Evolutionary conservation across 2,113 vertebrate genomes (phyloP).

Genomic region (Rousettus leschenaultii): DNA sequence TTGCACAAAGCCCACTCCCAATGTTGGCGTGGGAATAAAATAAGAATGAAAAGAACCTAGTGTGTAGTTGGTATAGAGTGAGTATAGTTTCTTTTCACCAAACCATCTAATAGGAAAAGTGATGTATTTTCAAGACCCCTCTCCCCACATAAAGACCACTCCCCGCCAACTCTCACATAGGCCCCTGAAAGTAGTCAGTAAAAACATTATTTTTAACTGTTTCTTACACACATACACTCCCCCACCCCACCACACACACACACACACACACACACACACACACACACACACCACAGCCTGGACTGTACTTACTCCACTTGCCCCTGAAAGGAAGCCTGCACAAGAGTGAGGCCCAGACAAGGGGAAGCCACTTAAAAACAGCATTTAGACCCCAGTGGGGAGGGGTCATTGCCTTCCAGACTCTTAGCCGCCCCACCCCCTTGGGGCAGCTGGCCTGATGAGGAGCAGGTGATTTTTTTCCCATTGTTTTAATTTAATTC

Average conservation of each 20-base stretch:
- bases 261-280: neutral
- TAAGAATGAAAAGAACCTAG: neutral
- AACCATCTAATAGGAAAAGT: neutral
- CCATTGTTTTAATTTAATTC: conserved; percentile 79
- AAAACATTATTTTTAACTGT: neutral
- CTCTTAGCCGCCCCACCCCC: conserved; percentile 41
- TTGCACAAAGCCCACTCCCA: neutral
- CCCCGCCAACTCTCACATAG: neutral
- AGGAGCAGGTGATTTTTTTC: conserved; percentile 73
- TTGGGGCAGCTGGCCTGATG: conserved; percentile 72
- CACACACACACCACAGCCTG: neutral
- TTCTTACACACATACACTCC: neutral
- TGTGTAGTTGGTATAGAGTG: neutral
- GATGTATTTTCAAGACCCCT: neutral
- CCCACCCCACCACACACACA: too few relatives aligned
- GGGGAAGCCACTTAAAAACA: neutral
- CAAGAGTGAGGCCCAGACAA: neutral
- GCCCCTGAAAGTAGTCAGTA: neutral
- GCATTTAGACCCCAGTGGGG: neutral
- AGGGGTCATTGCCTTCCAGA: conserved; percentile 58
- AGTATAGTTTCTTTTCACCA: neutral
- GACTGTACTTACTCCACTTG: neutral
- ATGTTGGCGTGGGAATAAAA: neutral
- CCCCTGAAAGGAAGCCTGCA: neutral
- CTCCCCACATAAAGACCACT: neutral